Percentiles rank a stretch among this genome's conserved stretches.
These are phyloP conservation scores for Diadema setosum DNA, from an alignment of 35 echinoderm and acorn worm species.

Conservation along the genomic window DNA sequence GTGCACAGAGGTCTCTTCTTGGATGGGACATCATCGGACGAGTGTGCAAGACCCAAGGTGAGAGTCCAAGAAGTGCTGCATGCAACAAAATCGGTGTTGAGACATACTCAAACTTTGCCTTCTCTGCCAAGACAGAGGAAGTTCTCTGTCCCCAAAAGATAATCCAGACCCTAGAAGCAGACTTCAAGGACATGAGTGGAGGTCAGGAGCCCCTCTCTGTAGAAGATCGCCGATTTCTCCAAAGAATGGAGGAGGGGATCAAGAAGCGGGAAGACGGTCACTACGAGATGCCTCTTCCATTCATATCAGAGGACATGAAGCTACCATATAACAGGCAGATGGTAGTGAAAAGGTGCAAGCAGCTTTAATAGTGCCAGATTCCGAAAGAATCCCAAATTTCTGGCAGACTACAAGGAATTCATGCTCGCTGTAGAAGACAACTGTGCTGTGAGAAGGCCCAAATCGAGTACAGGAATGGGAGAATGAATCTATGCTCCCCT, in stretches of 20 bases:
- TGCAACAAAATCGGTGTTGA: not conserved
- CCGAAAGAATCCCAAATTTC: no score
- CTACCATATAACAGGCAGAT: conserved; percentile 4
- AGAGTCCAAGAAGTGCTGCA: not conserved
- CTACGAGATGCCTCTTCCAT: conserved; percentile 38
- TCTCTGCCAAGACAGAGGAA: not conserved
- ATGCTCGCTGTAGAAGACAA: no score
- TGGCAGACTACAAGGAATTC: no score
- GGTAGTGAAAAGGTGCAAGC: no score
- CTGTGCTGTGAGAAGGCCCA: no score
- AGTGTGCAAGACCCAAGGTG: not conserved
- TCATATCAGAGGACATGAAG: not conserved
- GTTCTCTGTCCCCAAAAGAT: not conserved
- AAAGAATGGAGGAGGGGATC: not conserved
- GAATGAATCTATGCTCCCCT: no score
- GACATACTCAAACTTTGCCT: not conserved
- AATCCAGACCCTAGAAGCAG: not conserved
- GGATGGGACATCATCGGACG: conserved; percentile 48
- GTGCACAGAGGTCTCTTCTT: not conserved
- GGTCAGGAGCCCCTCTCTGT: not conserved
- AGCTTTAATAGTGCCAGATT: no score
- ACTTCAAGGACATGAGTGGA: not conserved
- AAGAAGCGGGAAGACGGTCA: not conserved
- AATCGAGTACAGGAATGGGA: no score
- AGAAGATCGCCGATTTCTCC: not conserved